These are phyloP conservation scores for Antechinus flavipes DNA, from an alignment of 2,113 vertebrate genomes.

Conservation along the genomic window DNA sequence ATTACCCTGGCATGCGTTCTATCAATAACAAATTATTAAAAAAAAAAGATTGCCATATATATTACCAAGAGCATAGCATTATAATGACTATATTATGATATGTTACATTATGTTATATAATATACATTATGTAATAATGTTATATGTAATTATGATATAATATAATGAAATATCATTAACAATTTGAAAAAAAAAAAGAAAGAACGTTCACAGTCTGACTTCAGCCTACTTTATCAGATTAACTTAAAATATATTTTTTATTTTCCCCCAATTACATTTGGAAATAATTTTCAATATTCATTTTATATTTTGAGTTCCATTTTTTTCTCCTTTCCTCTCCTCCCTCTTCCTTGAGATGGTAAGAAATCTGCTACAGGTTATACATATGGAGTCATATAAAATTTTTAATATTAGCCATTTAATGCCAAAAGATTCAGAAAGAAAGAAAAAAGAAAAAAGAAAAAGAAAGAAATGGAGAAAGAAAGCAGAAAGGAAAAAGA, in stretches of 20 bases:
- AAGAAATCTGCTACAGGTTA: neutral
- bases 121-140: no score
- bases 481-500: neutral
- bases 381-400: neutral
- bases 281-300: neutral
- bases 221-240: neutral
- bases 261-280: neutral
- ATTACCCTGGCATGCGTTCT: no score
- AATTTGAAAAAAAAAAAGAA: no score
- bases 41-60: neutral
- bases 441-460: neutral
- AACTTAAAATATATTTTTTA: neutral
- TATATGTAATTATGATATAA: no score
- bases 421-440: neutral
- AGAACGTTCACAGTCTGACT: neutral
- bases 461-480: neutral
- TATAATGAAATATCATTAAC: neutral
- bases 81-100: no score
- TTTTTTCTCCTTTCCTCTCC: neutral
- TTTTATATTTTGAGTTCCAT: neutral
- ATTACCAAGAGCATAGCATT: neutral
- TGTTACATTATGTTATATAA: no score
- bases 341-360: neutral
- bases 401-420: no score
- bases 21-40: no score